Evolutionary conservation across 1,140 invertebrate genomes (phyloP), one percentile per base, ranked within the genome.

Genomic region (Drosophila orena): DNA sequence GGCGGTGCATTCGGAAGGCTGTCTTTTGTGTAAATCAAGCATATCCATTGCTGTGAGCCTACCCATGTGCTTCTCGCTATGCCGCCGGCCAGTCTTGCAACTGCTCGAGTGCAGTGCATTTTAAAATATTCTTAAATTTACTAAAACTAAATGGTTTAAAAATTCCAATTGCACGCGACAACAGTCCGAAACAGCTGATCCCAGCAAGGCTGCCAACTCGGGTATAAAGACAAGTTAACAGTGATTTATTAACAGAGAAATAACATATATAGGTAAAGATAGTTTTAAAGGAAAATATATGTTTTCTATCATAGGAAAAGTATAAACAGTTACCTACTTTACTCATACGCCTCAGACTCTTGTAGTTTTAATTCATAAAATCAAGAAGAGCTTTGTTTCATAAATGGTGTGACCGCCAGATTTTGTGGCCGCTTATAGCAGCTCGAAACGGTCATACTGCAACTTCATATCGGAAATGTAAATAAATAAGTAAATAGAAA

Each of bases 101-200:
- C 62, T 46, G 85, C 58, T 42, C 84, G 85, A 12, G 80, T 75
- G 69, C 85, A 90, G 47, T 80, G 72, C 84, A 89, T 89, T 38
- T 46, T 78, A 50, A 58, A 61, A 37, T 60, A 40, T 42, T 54
- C 4, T 38, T 14, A 62, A 65, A 59, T 79, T 49, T 5, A 17
- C 30, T 75, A 47, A 53, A 75, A 62, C 69, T 66, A 59, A 65
- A 40, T 88, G 57, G 43, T 59, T 60, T 20, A 57, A 68, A 71
- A 62, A 68, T 49, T 20, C 40, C 35, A 58, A 62, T 59, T 61
- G 59, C 84, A 64, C 60, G 53, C 72, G 59, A 57, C 69, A 42
- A 57, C 53, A 70, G 53, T 20, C 14, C 3, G 15, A 74, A 64
- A 75, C 73, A 86, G 64, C 69, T 71, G 61, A 17, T 68, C 6